Base-by-base conservation (phyloP, 1,140 invertebrate genomes). In the Delia radicum region DNA sequence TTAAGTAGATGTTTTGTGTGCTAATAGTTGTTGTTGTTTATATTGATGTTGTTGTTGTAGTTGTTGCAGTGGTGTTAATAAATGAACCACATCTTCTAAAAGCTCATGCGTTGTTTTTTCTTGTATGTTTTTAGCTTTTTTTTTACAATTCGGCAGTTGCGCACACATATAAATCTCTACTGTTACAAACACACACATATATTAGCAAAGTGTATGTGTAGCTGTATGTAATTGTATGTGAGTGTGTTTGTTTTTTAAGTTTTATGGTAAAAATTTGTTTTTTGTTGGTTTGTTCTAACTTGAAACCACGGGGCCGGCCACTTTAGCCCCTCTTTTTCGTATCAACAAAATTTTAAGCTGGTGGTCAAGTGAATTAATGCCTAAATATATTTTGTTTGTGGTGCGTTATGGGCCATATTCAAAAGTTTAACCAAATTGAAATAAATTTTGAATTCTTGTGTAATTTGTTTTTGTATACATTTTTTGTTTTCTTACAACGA, bases 331-430 rank as follows among this genome's bases (percentile, higher is more conserved):
- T 63, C 77, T 61, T 55, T 76, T 75, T 75, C 82, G 81, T 84
- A 83, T 79, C 37, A 82, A 84, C 80, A 84, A 84, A 85, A 85
- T 85, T 84, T 84, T 85, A 84, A 79, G 80, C 83, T 82, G 80
- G 81, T 83, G 83, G 80, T 85, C 83, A 84, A 84, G 83, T 82
- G 80, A 85, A 85, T 85, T 83, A 79, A 67, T 79, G 61, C 13
- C 37, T 77, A 29, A 72, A 42, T 27, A 37, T 12, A 65, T 13
- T 55, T 5, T 42, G 12, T n/a, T 73, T 73, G 24, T 37, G 12
- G 27, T 42, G 8, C 48, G 33, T 13, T 10, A 24, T 8, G n/a
- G 24, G 0, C 18, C 48, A 21, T 55, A n/a, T 48, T 48, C 42
- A 21, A 55, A 21, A 55, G n/a, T 55, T 55, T 10, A 37, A 3